Percentiles rank a stretch among this genome's conserved stretches.
Conservation (phyloP, 2,797 vertebrate genomes). For the Clarias platycephalus region DNA sequence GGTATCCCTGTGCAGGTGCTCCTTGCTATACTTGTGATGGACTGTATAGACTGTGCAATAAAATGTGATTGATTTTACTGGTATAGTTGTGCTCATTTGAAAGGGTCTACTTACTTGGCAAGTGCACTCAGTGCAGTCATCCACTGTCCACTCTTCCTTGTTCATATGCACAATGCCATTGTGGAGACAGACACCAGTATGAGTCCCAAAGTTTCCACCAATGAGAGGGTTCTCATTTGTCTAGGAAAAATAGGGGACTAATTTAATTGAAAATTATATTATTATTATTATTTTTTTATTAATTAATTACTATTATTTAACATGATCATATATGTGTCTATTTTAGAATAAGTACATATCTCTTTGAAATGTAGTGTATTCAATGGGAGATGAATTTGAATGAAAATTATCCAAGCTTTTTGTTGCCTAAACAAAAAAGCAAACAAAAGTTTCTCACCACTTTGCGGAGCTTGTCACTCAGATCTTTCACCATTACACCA, state of each 20-base stretch:
- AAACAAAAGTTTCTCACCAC: conserved; percentile 77
- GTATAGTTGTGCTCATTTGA: conserved; percentile 12
- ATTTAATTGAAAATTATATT: neutral
- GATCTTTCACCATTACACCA: conserved; percentile 86
- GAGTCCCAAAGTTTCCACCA: conserved; percentile 73
- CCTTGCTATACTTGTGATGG: neutral
- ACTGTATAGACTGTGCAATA: neutral
- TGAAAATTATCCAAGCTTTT: neutral
- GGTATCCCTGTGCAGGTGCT: conserved; percentile 33
- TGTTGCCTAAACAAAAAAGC: neutral
- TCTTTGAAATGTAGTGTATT: neutral
- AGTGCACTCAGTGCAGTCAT: conserved; percentile 95
- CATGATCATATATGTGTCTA: neutral
- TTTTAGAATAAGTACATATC: neutral
- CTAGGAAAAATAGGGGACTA: conserved; percentile 64
- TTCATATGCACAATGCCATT: conserved; percentile 89
- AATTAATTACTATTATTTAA: neutral
- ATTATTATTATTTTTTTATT: too few relatives aligned
- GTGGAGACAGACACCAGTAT: conserved; percentile 85
- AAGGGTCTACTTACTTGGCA: conserved; percentile 84
- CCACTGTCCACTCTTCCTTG: conserved; percentile 91
- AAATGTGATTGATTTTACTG: conserved; percentile 21
- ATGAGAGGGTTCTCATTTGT: conserved; percentile 85
- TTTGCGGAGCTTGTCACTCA: conserved; percentile 88
- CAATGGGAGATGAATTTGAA: neutral